Base-by-base conservation (phyloP, 92 coral and sea anemone species). In the Phenganax stokvisi region DNA sequence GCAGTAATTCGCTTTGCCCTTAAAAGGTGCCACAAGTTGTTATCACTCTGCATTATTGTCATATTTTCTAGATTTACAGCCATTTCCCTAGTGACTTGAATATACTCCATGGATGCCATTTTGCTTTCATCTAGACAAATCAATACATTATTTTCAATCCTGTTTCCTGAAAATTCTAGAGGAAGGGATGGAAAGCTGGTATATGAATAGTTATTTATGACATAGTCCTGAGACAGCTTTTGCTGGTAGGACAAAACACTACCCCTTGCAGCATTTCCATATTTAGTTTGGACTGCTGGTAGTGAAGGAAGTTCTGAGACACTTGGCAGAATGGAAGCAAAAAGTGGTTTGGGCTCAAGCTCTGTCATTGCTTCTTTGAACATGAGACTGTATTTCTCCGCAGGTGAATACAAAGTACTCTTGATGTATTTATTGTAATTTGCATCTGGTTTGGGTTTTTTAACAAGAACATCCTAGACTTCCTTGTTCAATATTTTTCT, bases 171-270 rank as follows among this genome's bases (percentile, higher is more conserved):
- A 86, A 72, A 44, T 53, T 71, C 63, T 5, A 76, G 53, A 66
- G 90, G 92, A 51, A 87, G 65, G 7, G 67, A 57, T 51, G 88
- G 90, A 53, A 84, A 84, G 9, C 58, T 60, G 10, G 80, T 80
- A 56, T 80, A 57, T 2, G 54, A 44, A 61, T 51, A 84, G 85
- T 85, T 87, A 87, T 89, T 89, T 8, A 87, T 87, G 12, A 87
- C 74, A 74, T 89, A 87, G 15, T 89, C 54, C 25, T 85, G 54
- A 17, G 88, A 83, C 0, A 89, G 83, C 58, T 84, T 83, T 70
- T 87, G 92, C 55, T 87, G 89, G 75, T 89, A 89, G 7, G 90
- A 81, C 13, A 89, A 84, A 5, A 79, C 79, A 58, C 83, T 27
- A 0, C 88, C 90, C 75, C 67, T 84, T 0, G 72, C 70, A 30